A percentile compares a stretch with the other conserved stretches of the same genome.
Conservation (phyloP, 2,888 invertebrate species). For the Epirrhoe alternata region DNA sequence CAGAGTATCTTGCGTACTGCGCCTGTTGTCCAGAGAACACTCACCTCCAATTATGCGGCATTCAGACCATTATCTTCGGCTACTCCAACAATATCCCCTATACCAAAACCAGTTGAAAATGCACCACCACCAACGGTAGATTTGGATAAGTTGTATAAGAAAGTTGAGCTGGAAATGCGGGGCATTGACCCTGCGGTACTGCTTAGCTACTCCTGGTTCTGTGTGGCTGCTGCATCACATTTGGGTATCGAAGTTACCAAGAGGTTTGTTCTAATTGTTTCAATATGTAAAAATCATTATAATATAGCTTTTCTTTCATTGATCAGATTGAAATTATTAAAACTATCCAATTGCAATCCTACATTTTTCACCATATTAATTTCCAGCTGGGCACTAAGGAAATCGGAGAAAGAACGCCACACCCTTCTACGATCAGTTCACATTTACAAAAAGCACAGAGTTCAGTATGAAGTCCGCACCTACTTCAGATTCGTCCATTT, state of each 20-base stretch:
- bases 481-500: slow-evolving; percentile 94
- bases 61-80: slow-evolving; percentile 57
- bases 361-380: background rate
- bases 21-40: slow-evolving; percentile 53
- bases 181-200: slow-evolving; percentile 95
- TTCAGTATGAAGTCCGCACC: slow-evolving; percentile 98
- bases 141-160: slow-evolving; percentile 92
- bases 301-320: too few species aligned
- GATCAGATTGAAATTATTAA: too few species aligned
- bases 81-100: slow-evolving; percentile 47
- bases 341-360: too few species aligned
- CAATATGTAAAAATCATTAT: background rate
- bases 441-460: slow-evolving; percentile 96
- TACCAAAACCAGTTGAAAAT: slow-evolving; percentile 55
- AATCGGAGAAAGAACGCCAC: slow-evolving; percentile 90
- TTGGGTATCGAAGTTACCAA: slow-evolving; percentile 91
- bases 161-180: slow-evolving; percentile 93
- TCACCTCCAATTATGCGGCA: slow-evolving; percentile 48
- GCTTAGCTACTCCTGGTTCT: slow-evolving; percentile 94
- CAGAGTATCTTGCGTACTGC: slow-evolving; percentile 67
- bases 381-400: slow-evolving; percentile 89
- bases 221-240: slow-evolving; percentile 91
- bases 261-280: slow-evolving; percentile 78
- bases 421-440: slow-evolving; percentile 95
- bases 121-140: slow-evolving; percentile 60